phyloP scores from a whole-genome alignment of 2,797 vertebrate genomes.

The Austrolebias charrua region DNA sequence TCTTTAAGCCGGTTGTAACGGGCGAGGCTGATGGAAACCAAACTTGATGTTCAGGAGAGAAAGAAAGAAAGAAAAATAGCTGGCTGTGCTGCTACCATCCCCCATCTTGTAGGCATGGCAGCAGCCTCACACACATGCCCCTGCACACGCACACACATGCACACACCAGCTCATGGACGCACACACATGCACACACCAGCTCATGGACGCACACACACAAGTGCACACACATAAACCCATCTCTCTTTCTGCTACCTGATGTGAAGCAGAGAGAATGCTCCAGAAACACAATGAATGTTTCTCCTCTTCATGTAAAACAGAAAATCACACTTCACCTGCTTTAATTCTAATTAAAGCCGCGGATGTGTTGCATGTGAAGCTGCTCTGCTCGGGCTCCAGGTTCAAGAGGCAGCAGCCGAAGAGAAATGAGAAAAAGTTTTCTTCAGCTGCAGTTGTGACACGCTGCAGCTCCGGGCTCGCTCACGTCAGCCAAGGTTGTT shows the following conservation, averaged over 20 bases:
- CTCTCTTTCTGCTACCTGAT: conserved; percentile 72
- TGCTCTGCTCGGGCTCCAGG: conserved; percentile 26
- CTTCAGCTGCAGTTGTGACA: conserved; percentile 30
- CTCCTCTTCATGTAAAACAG: conserved; percentile 49
- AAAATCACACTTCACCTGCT: conserved; percentile 26
- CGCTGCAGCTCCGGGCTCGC: conserved; percentile 17
- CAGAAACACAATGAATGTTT: conserved; percentile 72
- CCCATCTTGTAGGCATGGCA: conserved; percentile 76
- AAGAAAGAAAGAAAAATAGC: conserved; percentile 77
- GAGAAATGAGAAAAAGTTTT: conserved; percentile 35
- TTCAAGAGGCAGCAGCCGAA: conserved; percentile 30
- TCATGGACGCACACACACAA: conserved; percentile 16
- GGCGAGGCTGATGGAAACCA: conserved; percentile 67
- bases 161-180: conserved; percentile 34
- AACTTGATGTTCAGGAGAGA: conserved; percentile 77
- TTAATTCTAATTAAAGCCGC: conserved; percentile 52
- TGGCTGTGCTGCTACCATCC: conserved; percentile 74
- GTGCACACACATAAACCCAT: conserved; percentile 34
- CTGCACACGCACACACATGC: conserved; percentile 48
- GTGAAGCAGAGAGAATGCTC: conserved; percentile 73
- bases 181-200: conserved; percentile 39
- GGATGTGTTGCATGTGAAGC: conserved; percentile 36
- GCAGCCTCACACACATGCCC: conserved; percentile 62
- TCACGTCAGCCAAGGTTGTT: conserved; percentile 16
- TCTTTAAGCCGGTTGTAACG: conserved; percentile 9